phyloP scores from a whole-genome alignment of 53 echinoderm and acorn worm genomes.

The Astropecten irregularis region DNA sequence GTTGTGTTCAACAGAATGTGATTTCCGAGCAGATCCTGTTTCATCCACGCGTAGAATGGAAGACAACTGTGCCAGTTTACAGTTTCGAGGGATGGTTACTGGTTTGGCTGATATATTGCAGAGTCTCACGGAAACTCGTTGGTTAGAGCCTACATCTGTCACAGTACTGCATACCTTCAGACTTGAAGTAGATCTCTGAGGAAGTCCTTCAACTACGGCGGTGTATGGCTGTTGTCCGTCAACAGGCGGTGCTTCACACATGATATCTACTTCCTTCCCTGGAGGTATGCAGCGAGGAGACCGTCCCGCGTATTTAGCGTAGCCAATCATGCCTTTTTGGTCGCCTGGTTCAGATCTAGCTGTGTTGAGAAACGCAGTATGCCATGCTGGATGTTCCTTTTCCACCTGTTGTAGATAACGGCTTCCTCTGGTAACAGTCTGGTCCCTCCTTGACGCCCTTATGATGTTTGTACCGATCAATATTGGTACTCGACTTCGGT shows the following conservation, averaged over 20 bases:
- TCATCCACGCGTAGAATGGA: not conserved
- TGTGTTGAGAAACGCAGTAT: too few relatives aligned
- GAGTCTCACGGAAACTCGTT: too few relatives aligned
- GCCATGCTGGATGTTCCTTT: too few relatives aligned
- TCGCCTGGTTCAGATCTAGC: slow-evolving; percentile 4
- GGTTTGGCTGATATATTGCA: slow-evolving; percentile 4
- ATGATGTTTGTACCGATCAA: slow-evolving; percentile 59
- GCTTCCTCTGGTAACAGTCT: slow-evolving; percentile 1
- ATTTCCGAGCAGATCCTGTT: too few relatives aligned
- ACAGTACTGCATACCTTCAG: too few relatives aligned
- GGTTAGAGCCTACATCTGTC: too few relatives aligned
- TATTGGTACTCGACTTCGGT: slow-evolving; percentile 23
- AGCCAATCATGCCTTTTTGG: not conserved
- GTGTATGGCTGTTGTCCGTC: not conserved
- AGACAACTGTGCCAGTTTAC: not conserved
- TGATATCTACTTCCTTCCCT: slow-evolving; percentile 3
- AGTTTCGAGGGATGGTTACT: not conserved
- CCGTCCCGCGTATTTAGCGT: too few relatives aligned
- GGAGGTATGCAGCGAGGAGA: slow-evolving; percentile 19
- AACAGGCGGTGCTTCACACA: not conserved
- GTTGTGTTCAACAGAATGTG: too few relatives aligned
- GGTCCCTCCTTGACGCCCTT: slow-evolving; percentile 26
- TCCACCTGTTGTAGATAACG: not conserved
- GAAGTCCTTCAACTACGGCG: not conserved
- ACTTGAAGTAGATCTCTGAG: too few relatives aligned